A percentile compares a stretch with the other conserved stretches of the same genome.
Conservation (phyloP, 92 coral and sea anemone species). For the Actinostola sp. region DNA sequence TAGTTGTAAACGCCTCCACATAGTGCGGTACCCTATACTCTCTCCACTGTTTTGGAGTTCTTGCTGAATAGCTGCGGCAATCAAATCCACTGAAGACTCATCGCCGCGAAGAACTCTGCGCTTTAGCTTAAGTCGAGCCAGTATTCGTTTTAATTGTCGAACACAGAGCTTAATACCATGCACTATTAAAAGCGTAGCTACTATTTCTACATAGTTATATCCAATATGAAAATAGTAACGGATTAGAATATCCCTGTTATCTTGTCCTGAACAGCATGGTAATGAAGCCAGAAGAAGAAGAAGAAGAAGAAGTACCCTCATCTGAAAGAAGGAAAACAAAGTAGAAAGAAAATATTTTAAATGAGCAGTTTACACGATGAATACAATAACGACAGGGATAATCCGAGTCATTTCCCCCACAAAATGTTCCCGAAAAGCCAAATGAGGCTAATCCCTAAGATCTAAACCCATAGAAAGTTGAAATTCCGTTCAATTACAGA, state of each 20-base stretch:
- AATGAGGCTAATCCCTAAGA: too few relatives aligned
- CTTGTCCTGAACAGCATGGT: conserved; percentile 20
- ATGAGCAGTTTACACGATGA: too few relatives aligned
- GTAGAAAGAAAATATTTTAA: too few relatives aligned
- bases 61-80: neutral
- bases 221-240: conserved; percentile 18
- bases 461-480: too few relatives aligned
- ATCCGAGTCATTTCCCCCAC: too few relatives aligned
- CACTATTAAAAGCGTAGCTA: conserved; percentile 2
- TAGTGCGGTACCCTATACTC: conserved; percentile 18
- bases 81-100: neutral
- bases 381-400: too few relatives aligned
- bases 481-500: too few relatives aligned
- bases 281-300: conserved; percentile 9
- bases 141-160: conserved; percentile 17
- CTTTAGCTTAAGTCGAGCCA: neutral
- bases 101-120: neutral
- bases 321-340: too few relatives aligned
- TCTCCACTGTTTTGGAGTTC: conserved; percentile 12
- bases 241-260: conserved; percentile 29
- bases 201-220: conserved; percentile 31
- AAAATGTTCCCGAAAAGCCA: too few relatives aligned
- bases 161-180: conserved; percentile 26
- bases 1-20: conserved; percentile 16
- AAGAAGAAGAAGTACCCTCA: neutral